Percentiles rank a stretch among this genome's conserved stretches.
Conservation (phyloP, 2,113 vertebrate genomes). For the Labrus mixtus region DNA sequence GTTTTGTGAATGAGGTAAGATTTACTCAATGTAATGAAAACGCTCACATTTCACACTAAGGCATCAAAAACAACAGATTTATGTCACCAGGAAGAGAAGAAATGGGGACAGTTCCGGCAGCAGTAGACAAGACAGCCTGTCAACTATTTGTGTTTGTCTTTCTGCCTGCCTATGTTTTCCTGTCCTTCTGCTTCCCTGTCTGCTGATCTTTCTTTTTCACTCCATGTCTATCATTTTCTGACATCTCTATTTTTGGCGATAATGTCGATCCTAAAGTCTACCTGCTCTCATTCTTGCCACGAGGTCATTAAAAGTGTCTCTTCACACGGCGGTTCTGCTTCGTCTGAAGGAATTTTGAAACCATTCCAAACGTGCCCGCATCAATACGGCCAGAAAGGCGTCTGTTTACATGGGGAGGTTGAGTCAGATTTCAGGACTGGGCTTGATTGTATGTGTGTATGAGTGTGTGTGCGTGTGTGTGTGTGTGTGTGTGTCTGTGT, state of each 20-base stretch:
- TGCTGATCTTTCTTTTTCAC: neutral
- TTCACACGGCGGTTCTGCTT: conserved; percentile 33
- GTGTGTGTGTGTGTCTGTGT: neutral
- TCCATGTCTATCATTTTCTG: conserved; percentile 12
- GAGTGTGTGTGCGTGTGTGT: neutral
- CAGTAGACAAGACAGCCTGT: conserved; percentile 16
- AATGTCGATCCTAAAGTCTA: conserved; percentile 9
- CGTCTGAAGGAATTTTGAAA: conserved; percentile 42
- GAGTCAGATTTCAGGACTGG: conserved; percentile 58
- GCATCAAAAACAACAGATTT: conserved; percentile 18
- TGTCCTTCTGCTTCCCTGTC: conserved; percentile 38
- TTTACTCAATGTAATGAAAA: conserved; percentile 15
- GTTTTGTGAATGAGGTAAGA: conserved; percentile 9
- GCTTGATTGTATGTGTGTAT: neutral
- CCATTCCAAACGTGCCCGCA: conserved; percentile 46
- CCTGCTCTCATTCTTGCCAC: conserved; percentile 17
- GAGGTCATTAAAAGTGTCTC: conserved; percentile 37
- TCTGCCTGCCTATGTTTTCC: conserved; percentile 18
- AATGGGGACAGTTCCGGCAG: conserved; percentile 12
- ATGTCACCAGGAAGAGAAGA: conserved; percentile 8
- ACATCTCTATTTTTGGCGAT: conserved; percentile 25
- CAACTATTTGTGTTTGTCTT: conserved; percentile 35
- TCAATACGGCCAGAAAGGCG: conserved; percentile 13
- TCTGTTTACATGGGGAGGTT: conserved; percentile 39
- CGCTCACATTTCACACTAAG: conserved; percentile 25